phyloP scores from a whole-genome alignment of 2,888 invertebrate genomes.

The Polyommatus icarus region DNA sequence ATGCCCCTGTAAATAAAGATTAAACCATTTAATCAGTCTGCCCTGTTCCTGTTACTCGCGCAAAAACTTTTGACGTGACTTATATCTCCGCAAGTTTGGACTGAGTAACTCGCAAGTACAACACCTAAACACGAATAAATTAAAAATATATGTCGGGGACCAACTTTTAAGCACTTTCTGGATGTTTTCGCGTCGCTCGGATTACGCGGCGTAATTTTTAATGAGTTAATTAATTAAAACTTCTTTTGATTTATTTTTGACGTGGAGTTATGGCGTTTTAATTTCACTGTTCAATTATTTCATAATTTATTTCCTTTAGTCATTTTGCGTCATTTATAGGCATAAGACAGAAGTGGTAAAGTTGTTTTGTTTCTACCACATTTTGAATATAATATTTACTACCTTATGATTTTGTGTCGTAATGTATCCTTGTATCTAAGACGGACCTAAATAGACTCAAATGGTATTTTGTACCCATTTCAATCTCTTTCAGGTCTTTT shows the following conservation, averaged over 20 bases:
- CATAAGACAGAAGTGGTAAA: not conserved
- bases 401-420: not conserved
- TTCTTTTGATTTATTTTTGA: constrained; percentile 23
- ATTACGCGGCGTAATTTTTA: constrained; percentile 23
- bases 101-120: constrained; percentile 48
- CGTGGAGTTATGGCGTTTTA: constrained; percentile 1
- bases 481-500: not conserved
- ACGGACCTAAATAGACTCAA: not conserved
- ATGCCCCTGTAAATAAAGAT: constrained; percentile 74
- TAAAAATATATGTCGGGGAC: constrained; percentile 37
- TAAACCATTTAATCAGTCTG: constrained; percentile 74
- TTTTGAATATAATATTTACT: not conserved
- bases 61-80: constrained; percentile 72
- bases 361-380: not conserved
- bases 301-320: not conserved
- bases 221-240: constrained; percentile 24
- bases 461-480: not conserved
- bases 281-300: constrained; percentile 12
- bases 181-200: constrained; percentile 18
- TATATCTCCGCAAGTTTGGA: constrained; percentile 62
- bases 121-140: constrained; percentile 47
- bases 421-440: not conserved
- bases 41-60: constrained; percentile 52
- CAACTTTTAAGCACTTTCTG: constrained; percentile 27
- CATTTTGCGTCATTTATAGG: not conserved